Evolutionary conservation across 2,888 invertebrate species (phyloP), one percentile per base, ranked within the genome.

Genomic region (Cyrtodaria siliqua): DNA sequence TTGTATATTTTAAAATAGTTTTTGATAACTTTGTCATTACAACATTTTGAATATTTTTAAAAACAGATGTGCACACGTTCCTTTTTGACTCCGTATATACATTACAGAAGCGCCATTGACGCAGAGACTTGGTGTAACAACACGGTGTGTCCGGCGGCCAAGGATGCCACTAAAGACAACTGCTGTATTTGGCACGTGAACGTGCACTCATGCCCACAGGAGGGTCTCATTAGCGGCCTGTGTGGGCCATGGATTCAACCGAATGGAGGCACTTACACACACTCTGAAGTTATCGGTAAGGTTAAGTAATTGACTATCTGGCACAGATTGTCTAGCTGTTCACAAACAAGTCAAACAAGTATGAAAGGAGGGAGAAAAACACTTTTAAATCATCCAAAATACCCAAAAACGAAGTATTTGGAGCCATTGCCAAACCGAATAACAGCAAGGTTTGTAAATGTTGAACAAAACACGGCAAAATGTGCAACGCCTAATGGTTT

Each of bases 221-320:
- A 66, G 6, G 66, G 72, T 0, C 71, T 77, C 0, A 57, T 69
- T 14, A 79, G 78, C 50, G 86, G 86, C 9, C 70, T 89, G 14
- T 91, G 91, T 78, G 90, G 89, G 6, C 91, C 91, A 2, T 91
- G 91, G 91, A 89, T 91, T 40, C 83, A 83, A 2, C 75, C 88
- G 9, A 62, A 47, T 42, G 90, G 90, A 8, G 68, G 82, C 8
- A 85, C 86, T 55, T 88, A 86, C 76, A 91, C 90, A 18, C 90
- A 90, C 62, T 90, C 90, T 0, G 70, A 81, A 4, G 87, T 87
- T 3, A 33, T 87, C 2, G 76, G 80, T 80, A 74, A 4, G 59
- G 16, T 16, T 14, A n/a, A 2, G 20, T 47, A 49, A 26, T 26
- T 26, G 6, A 20, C 2, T 23, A 2, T n/a, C 9, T 14, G 2